Evolutionary conservation across 2,113 vertebrate species (phyloP).

Genomic region (Porphyrio hochstetteri): DNA sequence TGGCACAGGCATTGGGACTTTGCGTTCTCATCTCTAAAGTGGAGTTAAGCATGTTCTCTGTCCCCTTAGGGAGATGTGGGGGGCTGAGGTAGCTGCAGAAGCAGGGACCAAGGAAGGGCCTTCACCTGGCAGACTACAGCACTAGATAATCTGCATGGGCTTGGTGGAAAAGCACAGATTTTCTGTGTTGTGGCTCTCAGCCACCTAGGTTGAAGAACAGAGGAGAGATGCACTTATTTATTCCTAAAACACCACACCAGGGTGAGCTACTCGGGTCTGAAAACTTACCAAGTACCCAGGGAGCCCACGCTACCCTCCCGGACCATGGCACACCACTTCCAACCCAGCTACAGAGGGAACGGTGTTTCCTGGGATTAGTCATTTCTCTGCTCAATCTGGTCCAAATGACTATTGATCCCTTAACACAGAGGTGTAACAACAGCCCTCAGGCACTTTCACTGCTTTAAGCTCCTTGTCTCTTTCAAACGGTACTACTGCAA

Average conservation of each 20-base stretch:
- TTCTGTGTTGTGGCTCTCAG: not conserved
- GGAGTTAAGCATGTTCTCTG: not conserved
- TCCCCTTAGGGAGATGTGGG: not conserved
- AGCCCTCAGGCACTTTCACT: not conserved
- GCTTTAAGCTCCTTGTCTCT: conserved; percentile 16
- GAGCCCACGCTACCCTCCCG: not conserved
- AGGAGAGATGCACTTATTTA: not conserved
- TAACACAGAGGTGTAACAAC: not conserved
- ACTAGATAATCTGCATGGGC: not conserved
- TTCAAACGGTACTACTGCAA: not conserved
- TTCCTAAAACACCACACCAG: not conserved
- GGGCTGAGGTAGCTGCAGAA: not conserved
- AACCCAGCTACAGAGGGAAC: not conserved
- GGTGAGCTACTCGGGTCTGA: not conserved
- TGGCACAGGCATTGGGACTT: not conserved
- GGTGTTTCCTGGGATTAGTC: not conserved
- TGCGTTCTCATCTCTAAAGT: not conserved
- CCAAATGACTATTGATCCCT: conserved; percentile 36
- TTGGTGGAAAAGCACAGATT: not conserved
- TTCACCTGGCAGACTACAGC: not conserved
- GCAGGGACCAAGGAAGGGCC: not conserved
- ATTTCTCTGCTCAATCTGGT: not conserved
- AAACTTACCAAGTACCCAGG: not conserved
- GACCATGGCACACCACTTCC: not conserved
- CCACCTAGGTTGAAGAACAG: not conserved